phyloP scores from a whole-genome alignment of 1,140 invertebrate genomes.

The Drosophila busckii region DNA sequence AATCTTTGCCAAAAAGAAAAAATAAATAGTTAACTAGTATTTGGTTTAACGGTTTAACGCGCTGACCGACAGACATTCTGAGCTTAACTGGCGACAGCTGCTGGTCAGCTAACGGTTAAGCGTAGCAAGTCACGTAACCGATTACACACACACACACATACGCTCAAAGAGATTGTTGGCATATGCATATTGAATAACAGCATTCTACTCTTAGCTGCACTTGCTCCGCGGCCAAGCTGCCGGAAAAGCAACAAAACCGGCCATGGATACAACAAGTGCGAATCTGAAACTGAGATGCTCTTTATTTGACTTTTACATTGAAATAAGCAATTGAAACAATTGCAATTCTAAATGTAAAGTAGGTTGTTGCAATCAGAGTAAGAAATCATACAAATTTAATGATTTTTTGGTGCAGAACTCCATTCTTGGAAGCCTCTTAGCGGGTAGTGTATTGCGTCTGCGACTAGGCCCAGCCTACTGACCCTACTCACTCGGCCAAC shows the following conservation, averaged over 20 bases:
- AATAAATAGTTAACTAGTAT: constrained; percentile 3
- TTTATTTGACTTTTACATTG: too few species aligned
- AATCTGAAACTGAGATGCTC: too few species aligned
- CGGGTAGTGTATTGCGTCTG: too few species aligned
- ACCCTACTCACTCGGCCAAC: too few species aligned
- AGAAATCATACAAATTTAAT: too few species aligned
- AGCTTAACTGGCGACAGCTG: constrained; percentile 50
- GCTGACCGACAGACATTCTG: constrained; percentile 38
- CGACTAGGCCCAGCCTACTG: too few species aligned
- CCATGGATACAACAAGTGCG: too few species aligned
- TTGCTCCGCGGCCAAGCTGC: constrained; percentile 53
- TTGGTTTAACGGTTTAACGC: constrained; percentile 51
- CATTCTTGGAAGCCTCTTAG: too few species aligned
- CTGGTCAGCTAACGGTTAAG: constrained; percentile 64
- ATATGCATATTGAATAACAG: constrained; percentile 70
- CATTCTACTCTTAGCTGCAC: constrained; percentile 55
- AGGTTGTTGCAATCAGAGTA: too few species aligned
- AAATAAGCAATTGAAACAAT: too few species aligned
- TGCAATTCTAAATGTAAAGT: too few species aligned
- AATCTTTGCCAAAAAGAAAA: background rate
- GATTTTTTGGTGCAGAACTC: too few species aligned
- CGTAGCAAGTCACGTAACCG: constrained; percentile 63
- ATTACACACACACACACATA: constrained; percentile 38
- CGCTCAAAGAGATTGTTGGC: constrained; percentile 8
- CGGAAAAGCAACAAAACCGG: constrained; percentile 42